These are phyloP conservation scores for Perithous albicinctus DNA, from an alignment of 2,888 invertebrate genomes.

Conservation along the genomic window DNA sequence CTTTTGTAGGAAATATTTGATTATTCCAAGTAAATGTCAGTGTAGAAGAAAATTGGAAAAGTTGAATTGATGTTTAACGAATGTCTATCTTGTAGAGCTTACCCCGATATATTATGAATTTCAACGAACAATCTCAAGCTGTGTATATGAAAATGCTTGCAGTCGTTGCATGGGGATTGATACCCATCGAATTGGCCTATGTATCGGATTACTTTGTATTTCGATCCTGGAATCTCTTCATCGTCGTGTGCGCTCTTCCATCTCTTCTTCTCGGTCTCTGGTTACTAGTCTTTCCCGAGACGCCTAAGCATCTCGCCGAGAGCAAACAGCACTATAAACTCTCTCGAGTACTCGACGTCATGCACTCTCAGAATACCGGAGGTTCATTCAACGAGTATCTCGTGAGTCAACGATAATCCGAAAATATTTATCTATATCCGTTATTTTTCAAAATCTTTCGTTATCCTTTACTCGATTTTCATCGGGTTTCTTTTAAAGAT, in stretches of 20 bases:
- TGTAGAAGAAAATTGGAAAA: too few species aligned
- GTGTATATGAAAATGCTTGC: slow-evolving; percentile 67
- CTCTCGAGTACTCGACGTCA: slow-evolving; percentile 87
- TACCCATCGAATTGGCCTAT: slow-evolving; percentile 88
- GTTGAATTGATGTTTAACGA: too few species aligned
- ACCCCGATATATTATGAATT: too few species aligned
- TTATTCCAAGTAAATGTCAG: too few species aligned
- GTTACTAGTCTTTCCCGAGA: slow-evolving; percentile 91
- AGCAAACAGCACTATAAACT: slow-evolving; percentile 91
- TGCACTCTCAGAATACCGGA: slow-evolving; percentile 90
- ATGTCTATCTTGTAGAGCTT: too few species aligned
- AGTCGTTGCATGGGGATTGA: slow-evolving; percentile 92
- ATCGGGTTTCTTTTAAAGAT: too few species aligned
- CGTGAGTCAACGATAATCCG: slow-evolving; percentile 78
- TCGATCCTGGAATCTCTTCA: slow-evolving; percentile 92
- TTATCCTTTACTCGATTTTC: too few species aligned
- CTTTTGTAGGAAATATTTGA: neutral
- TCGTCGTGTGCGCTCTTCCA: slow-evolving; percentile 90
- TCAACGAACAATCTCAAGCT: too few species aligned
- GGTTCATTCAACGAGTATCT: slow-evolving; percentile 78
- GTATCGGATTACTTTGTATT: slow-evolving; percentile 87
- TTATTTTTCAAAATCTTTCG: too few species aligned
- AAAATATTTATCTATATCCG: neutral
- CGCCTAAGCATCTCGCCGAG: slow-evolving; percentile 92
- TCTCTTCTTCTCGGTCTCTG: slow-evolving; percentile 88